Conservation (phyloP, 2,113 vertebrate genomes). For the Alexandromys fortis region DNA sequence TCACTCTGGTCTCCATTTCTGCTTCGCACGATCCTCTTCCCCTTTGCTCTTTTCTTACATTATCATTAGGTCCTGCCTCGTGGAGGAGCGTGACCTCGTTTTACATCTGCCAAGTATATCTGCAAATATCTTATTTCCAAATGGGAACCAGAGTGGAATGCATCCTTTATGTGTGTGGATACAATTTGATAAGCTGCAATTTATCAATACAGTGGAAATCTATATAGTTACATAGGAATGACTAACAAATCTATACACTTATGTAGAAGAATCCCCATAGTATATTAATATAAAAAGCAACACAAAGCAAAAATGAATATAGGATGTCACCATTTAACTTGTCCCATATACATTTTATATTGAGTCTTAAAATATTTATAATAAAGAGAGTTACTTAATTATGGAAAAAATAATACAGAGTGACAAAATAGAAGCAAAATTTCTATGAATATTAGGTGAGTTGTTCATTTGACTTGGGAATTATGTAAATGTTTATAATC, state of each 20-base stretch:
- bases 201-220: background rate
- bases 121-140: background rate
- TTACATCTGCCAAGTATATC: background rate
- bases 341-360: background rate
- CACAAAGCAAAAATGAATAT: background rate
- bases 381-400: background rate
- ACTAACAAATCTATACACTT: background rate
- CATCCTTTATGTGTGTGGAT: background rate
- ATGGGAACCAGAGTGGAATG: background rate
- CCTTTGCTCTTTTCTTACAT: background rate
- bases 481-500: background rate
- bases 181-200: background rate
- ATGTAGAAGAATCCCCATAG: background rate
- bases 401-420: background rate
- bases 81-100: background rate
- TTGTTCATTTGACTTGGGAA: background rate
- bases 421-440: background rate
- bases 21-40: background rate
- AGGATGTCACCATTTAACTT: background rate
- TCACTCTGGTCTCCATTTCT: background rate
- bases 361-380: background rate
- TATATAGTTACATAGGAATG: background rate
- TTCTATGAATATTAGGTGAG: background rate
- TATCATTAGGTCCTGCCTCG: background rate
- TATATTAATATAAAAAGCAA: background rate